Conservation (phyloP, 2,888 invertebrate genomes). For the Anorthoa munda region DNA sequence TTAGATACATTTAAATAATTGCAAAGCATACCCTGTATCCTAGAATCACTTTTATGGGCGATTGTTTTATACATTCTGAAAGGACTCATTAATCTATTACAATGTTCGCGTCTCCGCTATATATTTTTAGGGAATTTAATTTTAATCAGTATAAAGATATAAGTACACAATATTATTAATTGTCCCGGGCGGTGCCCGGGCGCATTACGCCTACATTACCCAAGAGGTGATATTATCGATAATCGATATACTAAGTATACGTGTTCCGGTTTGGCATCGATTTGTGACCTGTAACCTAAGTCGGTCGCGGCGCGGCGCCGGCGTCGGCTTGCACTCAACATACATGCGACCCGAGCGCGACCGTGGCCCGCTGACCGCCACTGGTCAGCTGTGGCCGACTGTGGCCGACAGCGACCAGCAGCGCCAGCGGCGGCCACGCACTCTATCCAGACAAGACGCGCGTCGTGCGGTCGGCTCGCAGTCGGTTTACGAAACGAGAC, state of each 20-base stretch:
- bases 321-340: conserved; percentile 68
- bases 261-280: conserved; percentile 89
- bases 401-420: neutral
- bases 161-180: conserved; percentile 85
- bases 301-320: conserved; percentile 74
- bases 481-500: conserved; percentile 77
- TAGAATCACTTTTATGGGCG: conserved; percentile 94
- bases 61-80: conserved; percentile 89
- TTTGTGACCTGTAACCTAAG: conserved; percentile 84
- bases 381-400: neutral
- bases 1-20: conserved; percentile 95
- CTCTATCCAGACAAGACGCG: conserved; percentile 35
- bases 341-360: conserved; percentile 33
- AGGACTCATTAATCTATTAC: conserved; percentile 88
- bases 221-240: conserved; percentile 87
- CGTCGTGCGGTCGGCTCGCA: conserved; percentile 69
- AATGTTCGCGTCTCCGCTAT: conserved; percentile 87
- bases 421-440: conserved; percentile 19
- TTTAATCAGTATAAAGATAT: conserved; percentile 88
- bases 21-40: conserved; percentile 99
- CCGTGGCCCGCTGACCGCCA: conserved; percentile 7
- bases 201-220: conserved; percentile 84
- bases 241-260: conserved; percentile 88
- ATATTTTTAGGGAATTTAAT: conserved; percentile 85
- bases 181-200: conserved; percentile 76